phyloP scores from a whole-genome alignment of 92 coral and sea anemone genomes.

The Plumapathes pennacea region DNA sequence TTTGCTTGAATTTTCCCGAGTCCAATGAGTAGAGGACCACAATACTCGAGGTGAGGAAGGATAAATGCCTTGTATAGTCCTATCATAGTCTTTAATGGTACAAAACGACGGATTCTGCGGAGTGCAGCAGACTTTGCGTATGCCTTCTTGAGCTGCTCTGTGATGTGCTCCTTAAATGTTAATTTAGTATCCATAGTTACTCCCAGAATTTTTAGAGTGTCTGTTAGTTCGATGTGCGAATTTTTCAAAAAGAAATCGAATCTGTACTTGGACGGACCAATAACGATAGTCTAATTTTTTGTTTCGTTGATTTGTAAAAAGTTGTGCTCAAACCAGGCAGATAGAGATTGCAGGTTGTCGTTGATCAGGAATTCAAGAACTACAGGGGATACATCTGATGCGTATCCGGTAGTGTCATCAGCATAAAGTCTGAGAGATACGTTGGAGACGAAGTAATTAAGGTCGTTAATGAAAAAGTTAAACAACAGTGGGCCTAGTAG shows the following conservation, averaged over 20 bases:
- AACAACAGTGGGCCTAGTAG: slow-evolving; percentile 8
- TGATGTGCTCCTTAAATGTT: slow-evolving; percentile 2
- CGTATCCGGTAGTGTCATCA: slow-evolving; percentile 30
- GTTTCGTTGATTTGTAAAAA: slow-evolving; percentile 8
- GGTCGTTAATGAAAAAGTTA: slow-evolving; percentile 19
- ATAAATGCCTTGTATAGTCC: slow-evolving; percentile 1
- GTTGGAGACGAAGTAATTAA: slow-evolving; percentile 4
- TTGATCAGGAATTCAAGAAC: slow-evolving; percentile 16
- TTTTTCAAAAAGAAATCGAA: slow-evolving; percentile 1
- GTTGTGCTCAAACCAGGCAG: slow-evolving; percentile 12
- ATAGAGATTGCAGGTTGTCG: slow-evolving; percentile 10
- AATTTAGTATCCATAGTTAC: slow-evolving; percentile 10
- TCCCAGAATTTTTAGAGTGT: slow-evolving; percentile 10
- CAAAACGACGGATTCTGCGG: slow-evolving; percentile 1
- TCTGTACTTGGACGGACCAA: slow-evolving; percentile 10
- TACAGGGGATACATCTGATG: slow-evolving; percentile 17
- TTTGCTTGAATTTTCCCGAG: slow-evolving; percentile 1
- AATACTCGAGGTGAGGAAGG: slow-evolving; percentile 12
- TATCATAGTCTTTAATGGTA: not conserved
- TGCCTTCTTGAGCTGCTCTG: slow-evolving; percentile 16
- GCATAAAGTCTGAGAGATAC: slow-evolving; percentile 30
- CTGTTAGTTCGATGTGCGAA: not conserved
- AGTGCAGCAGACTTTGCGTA: slow-evolving; percentile 16
- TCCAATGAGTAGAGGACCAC: slow-evolving; percentile 6
- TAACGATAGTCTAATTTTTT: slow-evolving; percentile 34